Conservation (phyloP, 2,797 vertebrate genomes). For the Ispidina lecontei region DNA sequence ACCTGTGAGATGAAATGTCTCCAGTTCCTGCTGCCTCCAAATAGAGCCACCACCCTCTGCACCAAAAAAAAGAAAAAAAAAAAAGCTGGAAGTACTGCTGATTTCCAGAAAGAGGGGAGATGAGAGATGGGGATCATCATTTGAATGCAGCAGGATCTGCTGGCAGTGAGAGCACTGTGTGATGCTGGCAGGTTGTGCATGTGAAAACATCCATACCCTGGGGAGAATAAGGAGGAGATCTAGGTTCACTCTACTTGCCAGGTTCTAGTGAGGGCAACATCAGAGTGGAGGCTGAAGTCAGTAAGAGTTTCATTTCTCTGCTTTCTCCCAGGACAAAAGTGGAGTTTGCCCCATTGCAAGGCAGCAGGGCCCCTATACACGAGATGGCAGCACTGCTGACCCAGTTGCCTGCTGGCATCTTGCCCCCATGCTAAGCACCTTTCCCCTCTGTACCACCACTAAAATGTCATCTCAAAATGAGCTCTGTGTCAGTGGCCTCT, state of each 20-base stretch:
- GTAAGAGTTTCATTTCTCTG: not conserved
- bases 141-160: not conserved
- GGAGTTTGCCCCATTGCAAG: not conserved
- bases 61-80: not conserved
- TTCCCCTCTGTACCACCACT: not conserved
- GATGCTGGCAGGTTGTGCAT: not conserved
- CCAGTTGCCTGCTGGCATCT: not conserved
- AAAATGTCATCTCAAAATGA: not conserved
- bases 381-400: not conserved
- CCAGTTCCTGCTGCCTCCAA: not conserved
- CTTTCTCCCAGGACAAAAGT: not conserved
- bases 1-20: not conserved
- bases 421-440: not conserved
- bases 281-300: not conserved
- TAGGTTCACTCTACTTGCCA: not conserved
- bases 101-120: not conserved
- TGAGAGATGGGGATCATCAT: not conserved
- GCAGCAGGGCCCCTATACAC: fast-evolving
- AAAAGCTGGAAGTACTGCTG: not conserved
- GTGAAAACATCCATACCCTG: not conserved
- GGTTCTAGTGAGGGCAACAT: not conserved
- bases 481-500: not conserved
- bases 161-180: not conserved
- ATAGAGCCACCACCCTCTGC: not conserved
- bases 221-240: not conserved